Evolutionary conservation across 2,888 invertebrate species (phyloP).

Genomic region (Microdon myrmicae): DNA sequence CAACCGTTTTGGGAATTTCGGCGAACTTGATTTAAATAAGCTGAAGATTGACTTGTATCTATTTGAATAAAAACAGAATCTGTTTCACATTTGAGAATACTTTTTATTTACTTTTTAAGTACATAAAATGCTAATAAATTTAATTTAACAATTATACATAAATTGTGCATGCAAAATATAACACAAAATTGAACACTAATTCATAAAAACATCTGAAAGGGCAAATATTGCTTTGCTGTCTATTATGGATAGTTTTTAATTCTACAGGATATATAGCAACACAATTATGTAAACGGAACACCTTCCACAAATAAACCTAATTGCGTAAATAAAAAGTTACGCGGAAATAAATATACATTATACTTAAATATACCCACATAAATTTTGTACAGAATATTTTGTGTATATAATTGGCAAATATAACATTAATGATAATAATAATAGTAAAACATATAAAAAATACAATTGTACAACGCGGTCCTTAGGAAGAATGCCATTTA

Average conservation of each 20-base stretch:
- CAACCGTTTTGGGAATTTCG: slow-evolving; percentile 12
- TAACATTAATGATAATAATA: too few species aligned
- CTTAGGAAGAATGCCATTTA: slow-evolving; percentile 40
- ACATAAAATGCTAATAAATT: slow-evolving; percentile 39
- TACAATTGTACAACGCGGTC: slow-evolving; percentile 39
- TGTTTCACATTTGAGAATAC: slow-evolving; percentile 12
- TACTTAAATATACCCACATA: slow-evolving; percentile 28
- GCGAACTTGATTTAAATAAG: too few species aligned
- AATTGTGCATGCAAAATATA: slow-evolving; percentile 42
- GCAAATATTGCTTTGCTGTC: slow-evolving; percentile 20
- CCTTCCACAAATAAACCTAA: slow-evolving; percentile 9
- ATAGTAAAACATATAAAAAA: slow-evolving; percentile 23
- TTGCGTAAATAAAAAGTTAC: slow-evolving; percentile 8
- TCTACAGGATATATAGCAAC: slow-evolving; percentile 13
- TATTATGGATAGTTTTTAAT: slow-evolving; percentile 14
- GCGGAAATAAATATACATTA: slow-evolving; percentile 21
- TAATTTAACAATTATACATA: slow-evolving; percentile 37
- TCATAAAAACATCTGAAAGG: slow-evolving; percentile 20
- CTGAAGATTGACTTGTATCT: too few species aligned
- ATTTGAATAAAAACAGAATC: slow-evolving; percentile 28
- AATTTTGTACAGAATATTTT: slow-evolving; percentile 37
- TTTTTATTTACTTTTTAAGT: slow-evolving; percentile 36
- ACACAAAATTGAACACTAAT: slow-evolving; percentile 33
- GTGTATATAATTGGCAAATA: slow-evolving; percentile 40
- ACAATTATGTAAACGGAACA: too few species aligned